Base-by-base conservation (phyloP, 2,888 invertebrate genomes). In the Acleris sparsana region DNA sequence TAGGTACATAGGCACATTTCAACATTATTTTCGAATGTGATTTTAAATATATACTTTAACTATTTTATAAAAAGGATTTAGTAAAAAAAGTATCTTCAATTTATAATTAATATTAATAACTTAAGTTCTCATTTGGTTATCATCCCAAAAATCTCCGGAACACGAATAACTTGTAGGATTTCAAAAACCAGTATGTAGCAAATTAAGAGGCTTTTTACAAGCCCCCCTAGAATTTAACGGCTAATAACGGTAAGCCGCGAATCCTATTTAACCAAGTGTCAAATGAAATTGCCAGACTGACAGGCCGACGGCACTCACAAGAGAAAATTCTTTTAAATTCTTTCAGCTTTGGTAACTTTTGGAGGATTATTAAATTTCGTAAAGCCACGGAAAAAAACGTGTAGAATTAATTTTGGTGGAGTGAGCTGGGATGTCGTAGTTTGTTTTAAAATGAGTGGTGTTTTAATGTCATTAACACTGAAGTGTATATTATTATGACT, bases 171-270 rank as follows among this genome's bases (percentile, higher is more conserved):
- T 39, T 39, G 39, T 13, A 39, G 13, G 13, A 39, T 4, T 39
- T 39, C 5, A 53, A 33, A 33, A 59, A 44, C 13, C 39, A 5
- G 33, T 55, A 43, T 29, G 52, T 44, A 20, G 39, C 17, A 22
- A 59, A 48, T 17, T 5, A 58, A 59, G 39, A 39, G 17, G 46
- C 17, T 58, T 63, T 59, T 39, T 20, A 55, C 11, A 43, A 55
- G 55, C 39, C 33, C 11, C 29, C 46, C 29, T 13, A 59, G 48
- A 11, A 39, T 55, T 17, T 48, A 22, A n/a, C 53, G 49, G 18
- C 59, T 53, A 25, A 29, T 46, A 59, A 59, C 49, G 53, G 56
- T 20, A 49, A 53, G 39, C 64, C 64, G 25, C 53, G 9, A 64
- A 53, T 52, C 43, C 52, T 63, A 53, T 59, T 53, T 18, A 33